These are phyloP conservation scores for Larimichthys crocea DNA, from an alignment of 2,113 vertebrate species.

Conservation along the genomic window DNA sequence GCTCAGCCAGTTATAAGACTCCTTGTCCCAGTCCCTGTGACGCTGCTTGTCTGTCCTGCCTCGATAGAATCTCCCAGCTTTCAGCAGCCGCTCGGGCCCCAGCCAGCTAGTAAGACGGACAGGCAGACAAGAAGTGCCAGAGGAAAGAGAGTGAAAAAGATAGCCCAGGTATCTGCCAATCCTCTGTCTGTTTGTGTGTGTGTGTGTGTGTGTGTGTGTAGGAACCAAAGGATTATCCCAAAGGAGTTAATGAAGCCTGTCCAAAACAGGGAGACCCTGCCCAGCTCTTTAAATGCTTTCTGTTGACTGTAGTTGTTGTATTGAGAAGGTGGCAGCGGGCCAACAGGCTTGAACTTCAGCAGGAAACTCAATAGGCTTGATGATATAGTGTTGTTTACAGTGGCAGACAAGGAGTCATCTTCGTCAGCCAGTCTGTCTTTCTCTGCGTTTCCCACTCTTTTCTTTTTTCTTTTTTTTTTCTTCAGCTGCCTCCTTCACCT, in stretches of 20 bases:
- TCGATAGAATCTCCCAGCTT: conserved; percentile 69
- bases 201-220: conserved; percentile 47
- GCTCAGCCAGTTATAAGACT: conserved; percentile 13
- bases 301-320: conserved; percentile 69
- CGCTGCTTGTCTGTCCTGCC: conserved; percentile 60
- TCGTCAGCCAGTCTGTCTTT: conserved; percentile 64
- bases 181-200: conserved; percentile 31
- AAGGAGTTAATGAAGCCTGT: conserved; percentile 84
- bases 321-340: conserved; percentile 76
- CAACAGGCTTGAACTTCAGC: conserved; percentile 73
- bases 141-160: conserved; percentile 82
- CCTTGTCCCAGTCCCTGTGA: conserved; percentile 47
- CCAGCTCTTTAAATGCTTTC: conserved; percentile 78
- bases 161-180: conserved; percentile 72
- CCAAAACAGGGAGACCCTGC: conserved; percentile 76
- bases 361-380: conserved; percentile 84
- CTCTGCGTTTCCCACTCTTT: background rate
- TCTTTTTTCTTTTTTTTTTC: background rate
- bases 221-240: conserved; percentile 82
- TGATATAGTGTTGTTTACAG: conserved; percentile 82
- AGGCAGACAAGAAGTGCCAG: conserved; percentile 77
- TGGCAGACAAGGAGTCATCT: conserved; percentile 67
- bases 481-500: conserved; percentile 36
- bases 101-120: conserved; percentile 70
- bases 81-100: conserved; percentile 63